Evolutionary conservation across 2,113 vertebrate genomes (phyloP).

Genomic region (Thamnophis sirtalis): DNA sequence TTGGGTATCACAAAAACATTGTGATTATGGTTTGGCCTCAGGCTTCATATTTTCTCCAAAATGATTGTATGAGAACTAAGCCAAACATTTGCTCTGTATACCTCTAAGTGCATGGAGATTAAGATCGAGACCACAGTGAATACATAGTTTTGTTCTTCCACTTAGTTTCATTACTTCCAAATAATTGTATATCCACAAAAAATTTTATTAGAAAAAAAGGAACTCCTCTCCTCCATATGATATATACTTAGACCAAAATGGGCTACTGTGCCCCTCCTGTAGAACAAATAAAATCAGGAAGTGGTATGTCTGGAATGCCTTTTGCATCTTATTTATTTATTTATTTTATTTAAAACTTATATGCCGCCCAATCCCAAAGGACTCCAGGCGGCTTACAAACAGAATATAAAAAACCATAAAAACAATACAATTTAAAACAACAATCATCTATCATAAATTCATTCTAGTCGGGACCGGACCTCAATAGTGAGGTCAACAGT

Average conservation of each 20-base stretch:
- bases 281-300: background rate
- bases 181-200: background rate
- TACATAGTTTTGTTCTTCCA: background rate
- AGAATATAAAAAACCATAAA: no score
- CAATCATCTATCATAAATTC: no score
- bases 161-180: background rate
- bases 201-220: background rate
- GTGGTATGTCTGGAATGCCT: background rate
- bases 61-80: background rate
- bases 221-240: background rate
- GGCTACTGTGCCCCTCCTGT: background rate
- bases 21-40: background rate
- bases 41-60: background rate
- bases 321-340: background rate
- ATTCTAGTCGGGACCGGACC: no score
- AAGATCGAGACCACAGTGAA: background rate
- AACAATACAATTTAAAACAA: no score
- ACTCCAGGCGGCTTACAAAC: no score
- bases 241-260: background rate
- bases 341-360: no score
- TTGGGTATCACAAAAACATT: fast-evolving
- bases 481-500: no score
- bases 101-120: background rate
- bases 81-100: background rate
- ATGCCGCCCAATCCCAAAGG: no score